Evolutionary conservation across 2,113 vertebrate genomes (phyloP).

Genomic region (Xiphophorus maculatus): DNA sequence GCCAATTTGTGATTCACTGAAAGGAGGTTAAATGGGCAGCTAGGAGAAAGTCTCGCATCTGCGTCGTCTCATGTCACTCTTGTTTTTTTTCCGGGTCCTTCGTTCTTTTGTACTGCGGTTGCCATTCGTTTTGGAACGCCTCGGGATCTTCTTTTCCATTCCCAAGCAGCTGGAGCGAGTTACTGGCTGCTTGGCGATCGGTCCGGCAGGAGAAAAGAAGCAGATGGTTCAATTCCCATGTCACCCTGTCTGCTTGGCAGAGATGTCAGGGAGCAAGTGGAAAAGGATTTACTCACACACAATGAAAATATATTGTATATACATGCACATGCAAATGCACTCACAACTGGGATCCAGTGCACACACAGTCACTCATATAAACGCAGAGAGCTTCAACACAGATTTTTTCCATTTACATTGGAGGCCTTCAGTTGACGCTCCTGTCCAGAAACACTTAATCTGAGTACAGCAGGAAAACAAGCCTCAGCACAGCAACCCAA

Average conservation of each 20-base stretch:
- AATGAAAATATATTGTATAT: constrained; percentile 21
- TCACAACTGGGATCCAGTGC: constrained; percentile 37
- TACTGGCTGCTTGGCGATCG: constrained; percentile 56
- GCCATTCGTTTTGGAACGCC: constrained; percentile 52
- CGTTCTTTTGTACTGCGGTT: constrained; percentile 53
- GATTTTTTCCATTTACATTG: constrained; percentile 45
- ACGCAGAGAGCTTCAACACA: constrained; percentile 31
- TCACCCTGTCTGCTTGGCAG: constrained; percentile 74
- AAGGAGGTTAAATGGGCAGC: constrained; percentile 28
- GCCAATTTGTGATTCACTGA: constrained; percentile 16
- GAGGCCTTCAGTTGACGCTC: constrained; percentile 25
- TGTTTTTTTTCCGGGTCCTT: constrained; percentile 35
- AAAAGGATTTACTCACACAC: constrained; percentile 59
- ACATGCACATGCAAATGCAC: constrained; percentile 33
- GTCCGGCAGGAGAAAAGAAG: constrained; percentile 30
- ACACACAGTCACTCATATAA: constrained; percentile 37
- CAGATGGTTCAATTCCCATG: constrained; percentile 77
- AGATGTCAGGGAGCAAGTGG: constrained; percentile 56
- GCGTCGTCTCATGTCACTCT: constrained; percentile 40
- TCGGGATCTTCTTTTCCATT: constrained; percentile 63
- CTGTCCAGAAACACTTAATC: constrained; percentile 23
- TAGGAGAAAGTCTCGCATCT: constrained; percentile 47
- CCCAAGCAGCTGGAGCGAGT: constrained; percentile 70
- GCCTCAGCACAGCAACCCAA: neutral
- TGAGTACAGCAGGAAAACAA: constrained; percentile 5